Base-by-base conservation (phyloP, 2,113 vertebrate genomes). In the Pseudopipra pipra region DNA sequence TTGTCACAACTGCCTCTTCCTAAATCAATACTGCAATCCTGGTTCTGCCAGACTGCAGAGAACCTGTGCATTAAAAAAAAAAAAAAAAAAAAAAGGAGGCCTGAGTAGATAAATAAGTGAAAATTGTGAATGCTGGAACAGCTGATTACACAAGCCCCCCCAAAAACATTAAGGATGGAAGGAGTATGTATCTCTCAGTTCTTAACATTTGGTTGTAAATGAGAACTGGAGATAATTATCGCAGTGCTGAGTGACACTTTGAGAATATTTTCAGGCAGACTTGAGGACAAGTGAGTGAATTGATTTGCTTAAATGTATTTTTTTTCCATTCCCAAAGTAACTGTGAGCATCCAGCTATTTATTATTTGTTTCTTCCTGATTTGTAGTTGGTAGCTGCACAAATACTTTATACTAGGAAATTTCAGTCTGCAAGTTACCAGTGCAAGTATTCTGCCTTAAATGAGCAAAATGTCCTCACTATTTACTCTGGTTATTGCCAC, bases 151-250 rank as follows among this genome's bases (percentile, higher is more conserved):
- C 33, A 59, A 33, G 14, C 5, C 19, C 30, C 31, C 5, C 4
- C 12, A 35, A 65, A 65, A 19, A 14, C 3, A 1, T 46, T 59
- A 25, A 85, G 70, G 33, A 63, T 1, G 2, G 25, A 30, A 78
- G 15, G 44, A 89, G 78, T 75, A 46, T 24, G n/a, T 49, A 54
- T 75, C 47, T 46, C 44, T 61, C 43, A 6, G 44, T 68, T 68
- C 61, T 51, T 72, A 56, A 47, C 28, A 37, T 93, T 94, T 46
- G 23, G 65, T 93, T 87, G 41, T 71, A 92, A 96, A 95, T 89
- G 84, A 90, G 83, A 88, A 65, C 25, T 65, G 76, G 76, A 94
- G 90, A 92, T 93, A 87, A 94, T 97, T 94, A 92, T 93, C 95
- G 90, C 83, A 85, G 56, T 1, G 18, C 49, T 78, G 85, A 78